Evolutionary conservation across 1,140 invertebrate genomes (phyloP).

Genomic region (Metaphire vulgaris): DNA sequence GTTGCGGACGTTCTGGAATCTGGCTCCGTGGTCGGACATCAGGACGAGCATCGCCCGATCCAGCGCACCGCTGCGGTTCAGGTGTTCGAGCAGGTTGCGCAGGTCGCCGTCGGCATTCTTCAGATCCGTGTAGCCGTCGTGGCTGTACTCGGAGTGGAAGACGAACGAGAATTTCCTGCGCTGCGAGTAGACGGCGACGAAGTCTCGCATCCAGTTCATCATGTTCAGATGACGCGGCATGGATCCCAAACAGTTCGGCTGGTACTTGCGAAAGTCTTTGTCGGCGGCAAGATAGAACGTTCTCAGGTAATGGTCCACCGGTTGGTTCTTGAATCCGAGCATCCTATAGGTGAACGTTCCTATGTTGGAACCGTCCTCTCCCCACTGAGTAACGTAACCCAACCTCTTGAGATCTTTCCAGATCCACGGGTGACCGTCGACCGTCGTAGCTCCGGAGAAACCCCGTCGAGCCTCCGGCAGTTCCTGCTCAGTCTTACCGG

Average conservation of each 20-base stretch:
- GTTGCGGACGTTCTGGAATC: conserved; percentile 66
- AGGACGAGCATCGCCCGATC: conserved; percentile 39
- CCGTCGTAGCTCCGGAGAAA: conserved; percentile 61
- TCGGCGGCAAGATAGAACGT: conserved; percentile 66
- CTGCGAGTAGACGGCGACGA: conserved; percentile 40
- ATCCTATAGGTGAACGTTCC: conserved; percentile 86
- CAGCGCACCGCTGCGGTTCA: conserved; percentile 32
- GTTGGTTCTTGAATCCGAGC: conserved; percentile 74
- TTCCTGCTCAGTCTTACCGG: conserved; percentile 76
- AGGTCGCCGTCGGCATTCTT: conserved; percentile 34
- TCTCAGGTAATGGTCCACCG: conserved; percentile 84
- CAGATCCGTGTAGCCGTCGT: conserved; percentile 33
- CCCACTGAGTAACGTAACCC: conserved; percentile 63
- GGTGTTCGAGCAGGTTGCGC: conserved; percentile 28
- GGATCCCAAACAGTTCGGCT: conserved; percentile 64
- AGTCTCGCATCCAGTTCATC: conserved; percentile 61
- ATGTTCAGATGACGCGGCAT: conserved; percentile 66
- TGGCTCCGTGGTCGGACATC: conserved; percentile 40
- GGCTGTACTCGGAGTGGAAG: conserved; percentile 32
- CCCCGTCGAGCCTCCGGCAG: conserved; percentile 76
- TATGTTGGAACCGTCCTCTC: conserved; percentile 74
- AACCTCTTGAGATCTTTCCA: conserved; percentile 51
- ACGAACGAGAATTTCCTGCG: conserved; percentile 26
- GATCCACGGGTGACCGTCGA: conserved; percentile 65
- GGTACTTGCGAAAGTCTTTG: conserved; percentile 34